These are phyloP conservation scores for Enteromius afrohamiltoni DNA, from an alignment of 2,797 vertebrate genomes.

Conservation along the genomic window DNA sequence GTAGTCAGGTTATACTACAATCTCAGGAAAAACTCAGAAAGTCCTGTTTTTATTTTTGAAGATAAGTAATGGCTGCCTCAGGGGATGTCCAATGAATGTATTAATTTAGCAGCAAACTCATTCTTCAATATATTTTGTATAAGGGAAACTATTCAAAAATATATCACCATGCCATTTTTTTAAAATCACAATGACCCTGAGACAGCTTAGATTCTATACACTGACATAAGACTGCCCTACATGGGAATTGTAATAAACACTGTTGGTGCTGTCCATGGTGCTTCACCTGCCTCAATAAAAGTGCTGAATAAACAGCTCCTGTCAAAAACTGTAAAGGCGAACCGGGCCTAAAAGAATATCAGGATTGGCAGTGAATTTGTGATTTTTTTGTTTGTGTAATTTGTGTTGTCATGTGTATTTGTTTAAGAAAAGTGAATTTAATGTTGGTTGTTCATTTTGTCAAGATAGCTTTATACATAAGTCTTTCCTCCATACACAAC, in stretches of 20 bases:
- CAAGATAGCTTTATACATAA: neutral
- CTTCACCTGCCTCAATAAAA: slow-evolving; percentile 11
- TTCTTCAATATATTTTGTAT: neutral
- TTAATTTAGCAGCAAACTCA: neutral
- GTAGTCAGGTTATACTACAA: neutral
- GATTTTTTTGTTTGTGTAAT: neutral
- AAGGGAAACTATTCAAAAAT: neutral
- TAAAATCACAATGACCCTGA: neutral
- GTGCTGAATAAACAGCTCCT: slow-evolving; percentile 32
- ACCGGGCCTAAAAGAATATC: neutral
- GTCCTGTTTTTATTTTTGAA: neutral
- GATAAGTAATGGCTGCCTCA: neutral
- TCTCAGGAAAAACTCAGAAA: neutral
- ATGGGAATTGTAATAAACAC: neutral
- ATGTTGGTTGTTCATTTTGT: neutral
- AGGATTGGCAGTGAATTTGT: neutral
- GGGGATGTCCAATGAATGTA: neutral
- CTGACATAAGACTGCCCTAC: neutral
- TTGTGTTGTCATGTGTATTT: neutral
- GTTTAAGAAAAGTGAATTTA: neutral
- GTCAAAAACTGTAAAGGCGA: neutral
- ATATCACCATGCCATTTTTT: neutral
- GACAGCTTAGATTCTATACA: neutral
- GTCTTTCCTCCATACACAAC: neutral
- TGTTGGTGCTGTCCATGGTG: slow-evolving; percentile 43